These are phyloP conservation scores for Petroica traversi DNA, from an alignment of 2,113 vertebrate genomes.

Conservation along the genomic window DNA sequence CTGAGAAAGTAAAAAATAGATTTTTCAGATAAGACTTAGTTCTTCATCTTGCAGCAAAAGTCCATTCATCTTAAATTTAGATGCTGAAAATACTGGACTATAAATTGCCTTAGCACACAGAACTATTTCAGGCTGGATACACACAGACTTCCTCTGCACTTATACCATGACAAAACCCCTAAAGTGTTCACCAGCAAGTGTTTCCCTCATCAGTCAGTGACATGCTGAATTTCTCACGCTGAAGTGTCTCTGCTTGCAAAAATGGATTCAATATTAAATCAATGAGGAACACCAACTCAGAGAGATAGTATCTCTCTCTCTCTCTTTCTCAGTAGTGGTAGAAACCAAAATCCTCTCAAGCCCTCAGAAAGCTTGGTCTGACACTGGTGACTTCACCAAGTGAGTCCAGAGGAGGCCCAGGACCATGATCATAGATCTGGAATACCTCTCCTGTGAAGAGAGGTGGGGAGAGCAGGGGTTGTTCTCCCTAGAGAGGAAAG, in stretches of 20 bases:
- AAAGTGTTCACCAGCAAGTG: neutral
- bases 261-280: neutral
- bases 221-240: neutral
- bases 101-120: neutral
- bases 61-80: neutral
- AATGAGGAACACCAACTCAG: neutral
- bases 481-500: neutral
- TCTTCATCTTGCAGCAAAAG: neutral
- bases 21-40: neutral
- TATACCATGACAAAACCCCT: neutral
- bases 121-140: neutral
- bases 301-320: neutral
- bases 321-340: neutral
- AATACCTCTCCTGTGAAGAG: neutral
- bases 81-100: neutral
- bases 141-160: neutral
- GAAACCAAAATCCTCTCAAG: neutral
- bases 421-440: neutral
- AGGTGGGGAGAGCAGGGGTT: accelerated
- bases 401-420: neutral
- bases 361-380: neutral
- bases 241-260: neutral
- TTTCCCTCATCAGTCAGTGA: neutral
- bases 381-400: neutral
- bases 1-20: neutral